phyloP scores from a whole-genome alignment of 2,888 invertebrate species.

The Torymus texanus region DNA sequence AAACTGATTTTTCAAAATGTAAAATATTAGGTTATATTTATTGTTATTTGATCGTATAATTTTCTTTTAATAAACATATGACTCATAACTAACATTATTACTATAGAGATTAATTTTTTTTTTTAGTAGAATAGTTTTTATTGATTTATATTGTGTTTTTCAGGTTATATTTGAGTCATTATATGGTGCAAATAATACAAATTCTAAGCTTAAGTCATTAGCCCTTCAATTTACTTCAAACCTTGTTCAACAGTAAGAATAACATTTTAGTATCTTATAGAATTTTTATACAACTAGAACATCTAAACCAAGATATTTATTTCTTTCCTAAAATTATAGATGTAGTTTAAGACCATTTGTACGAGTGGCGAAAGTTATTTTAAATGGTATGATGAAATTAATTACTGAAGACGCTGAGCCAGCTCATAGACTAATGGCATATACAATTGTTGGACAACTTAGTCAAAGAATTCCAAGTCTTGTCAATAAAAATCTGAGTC shows the following conservation, averaged over 20 bases:
- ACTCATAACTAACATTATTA: no score
- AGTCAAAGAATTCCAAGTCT: constrained; percentile 79
- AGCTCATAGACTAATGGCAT: constrained; percentile 83
- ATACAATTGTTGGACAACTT: constrained; percentile 84
- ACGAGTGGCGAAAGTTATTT: constrained; percentile 83
- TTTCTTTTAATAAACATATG: no score
- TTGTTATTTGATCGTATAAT: no score
- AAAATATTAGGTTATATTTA: no score
- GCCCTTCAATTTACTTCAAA: constrained; percentile 89
- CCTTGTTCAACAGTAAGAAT: constrained; percentile 86
- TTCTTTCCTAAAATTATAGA: constrained; percentile 71
- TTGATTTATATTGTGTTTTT: constrained; percentile 49
- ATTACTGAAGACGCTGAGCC: constrained; percentile 80
- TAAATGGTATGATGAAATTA: constrained; percentile 84
- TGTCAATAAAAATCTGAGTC: constrained; percentile 82
- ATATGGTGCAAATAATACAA: constrained; percentile 86
- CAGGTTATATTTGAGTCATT: constrained; percentile 91
- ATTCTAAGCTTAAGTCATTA: constrained; percentile 86
- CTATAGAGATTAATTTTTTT: no score
- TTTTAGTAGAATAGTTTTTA: no score
- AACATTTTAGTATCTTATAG: constrained; percentile 21
- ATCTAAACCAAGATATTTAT: constrained; percentile 14
- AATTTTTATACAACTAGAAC: constrained; percentile 32
- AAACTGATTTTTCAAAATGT: no score
- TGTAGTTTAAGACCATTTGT: constrained; percentile 80